These are phyloP conservation scores for Tipula confusa DNA, from an alignment of 2,888 invertebrate genomes.

Conservation along the genomic window DNA sequence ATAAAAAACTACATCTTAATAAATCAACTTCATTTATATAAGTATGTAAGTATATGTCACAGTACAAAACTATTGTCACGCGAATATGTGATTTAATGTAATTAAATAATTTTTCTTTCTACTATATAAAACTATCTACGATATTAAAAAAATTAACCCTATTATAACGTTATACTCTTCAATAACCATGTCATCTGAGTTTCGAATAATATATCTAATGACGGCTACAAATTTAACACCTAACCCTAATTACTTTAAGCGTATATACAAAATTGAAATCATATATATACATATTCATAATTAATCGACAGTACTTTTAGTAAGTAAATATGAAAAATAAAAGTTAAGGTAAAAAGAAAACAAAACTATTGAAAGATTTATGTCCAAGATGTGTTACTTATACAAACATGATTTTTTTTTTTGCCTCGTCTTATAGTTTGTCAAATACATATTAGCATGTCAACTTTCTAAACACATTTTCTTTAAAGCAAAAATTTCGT, in stretches of 20 bases:
- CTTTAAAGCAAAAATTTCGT: neutral
- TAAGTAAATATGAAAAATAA: no score
- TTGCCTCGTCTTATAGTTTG: neutral
- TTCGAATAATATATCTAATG: neutral
- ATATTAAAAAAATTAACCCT: neutral
- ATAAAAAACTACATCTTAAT: neutral
- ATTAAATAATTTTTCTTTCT: neutral
- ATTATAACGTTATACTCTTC: neutral
- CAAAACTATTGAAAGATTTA: neutral
- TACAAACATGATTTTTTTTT: neutral
- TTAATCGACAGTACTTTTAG: no score
- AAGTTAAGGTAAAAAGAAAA: neutral
- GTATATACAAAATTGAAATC: neutral
- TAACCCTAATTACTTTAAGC: neutral
- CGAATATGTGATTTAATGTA: neutral
- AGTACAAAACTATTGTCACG: neutral
- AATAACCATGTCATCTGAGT: neutral
- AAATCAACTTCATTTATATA: neutral
- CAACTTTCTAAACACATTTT: conserved; percentile 15
- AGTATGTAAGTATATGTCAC: no score
- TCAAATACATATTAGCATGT: neutral
- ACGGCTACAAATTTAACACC: neutral
- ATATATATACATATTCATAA: neutral
- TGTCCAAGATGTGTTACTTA: neutral
- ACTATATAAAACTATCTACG: neutral